Conservation (phyloP, 2,888 invertebrate species). For the Ochropleura leucogaster region DNA sequence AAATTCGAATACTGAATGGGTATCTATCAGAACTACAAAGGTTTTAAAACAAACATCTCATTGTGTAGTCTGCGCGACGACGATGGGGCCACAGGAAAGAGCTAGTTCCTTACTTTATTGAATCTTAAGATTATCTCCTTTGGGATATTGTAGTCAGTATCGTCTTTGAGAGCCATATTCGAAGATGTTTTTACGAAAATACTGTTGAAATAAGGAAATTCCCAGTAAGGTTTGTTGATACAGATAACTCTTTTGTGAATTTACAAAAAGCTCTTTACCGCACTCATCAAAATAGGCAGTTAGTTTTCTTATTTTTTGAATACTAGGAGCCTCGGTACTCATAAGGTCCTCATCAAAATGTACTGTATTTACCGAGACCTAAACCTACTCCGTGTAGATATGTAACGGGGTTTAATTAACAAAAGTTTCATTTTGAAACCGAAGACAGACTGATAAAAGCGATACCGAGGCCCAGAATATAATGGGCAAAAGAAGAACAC, state of each 20-base stretch:
- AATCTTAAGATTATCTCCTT: conserved; percentile 61
- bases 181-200: conserved; percentile 39
- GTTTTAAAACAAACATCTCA: conserved; percentile 49
- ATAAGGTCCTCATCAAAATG: not conserved
- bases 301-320: not conserved
- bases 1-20: not conserved
- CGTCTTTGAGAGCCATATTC: conserved; percentile 43
- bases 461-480: too few species aligned
- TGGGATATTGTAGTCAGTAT: conserved; percentile 55
- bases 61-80: conserved; percentile 38
- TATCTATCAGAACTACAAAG: conserved; percentile 12
- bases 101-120: conserved; percentile 51
- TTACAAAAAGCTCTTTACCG: not conserved
- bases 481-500: too few species aligned
- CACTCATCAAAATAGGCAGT: not conserved
- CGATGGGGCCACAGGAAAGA: conserved; percentile 28
- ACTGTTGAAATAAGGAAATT: conserved; percentile 37
- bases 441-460: not conserved
- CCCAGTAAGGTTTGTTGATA: conserved; percentile 7
- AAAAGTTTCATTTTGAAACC: not conserved
- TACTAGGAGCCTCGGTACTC: not conserved
- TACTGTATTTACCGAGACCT: too few species aligned
- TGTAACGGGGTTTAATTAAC: not conserved
- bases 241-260: conserved; percentile 23
- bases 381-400: not conserved